Base-by-base conservation (phyloP, 2,113 vertebrate genomes). In the Dromaius novaehollandiae region DNA sequence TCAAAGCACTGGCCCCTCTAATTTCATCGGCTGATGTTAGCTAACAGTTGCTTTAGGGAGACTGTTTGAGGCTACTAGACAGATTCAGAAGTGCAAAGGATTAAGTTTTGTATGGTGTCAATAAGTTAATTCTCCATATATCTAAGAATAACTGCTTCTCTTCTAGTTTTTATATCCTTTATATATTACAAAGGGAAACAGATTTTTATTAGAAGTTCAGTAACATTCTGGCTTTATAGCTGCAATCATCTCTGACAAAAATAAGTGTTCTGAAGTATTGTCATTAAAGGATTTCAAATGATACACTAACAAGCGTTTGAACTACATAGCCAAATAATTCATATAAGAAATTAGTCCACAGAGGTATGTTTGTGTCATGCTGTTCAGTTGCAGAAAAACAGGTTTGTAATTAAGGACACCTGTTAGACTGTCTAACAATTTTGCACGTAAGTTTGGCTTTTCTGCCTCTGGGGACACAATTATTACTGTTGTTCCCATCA, bases 231-330 rank as follows among this genome's bases (percentile, higher is more conserved):
- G 2, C 85, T 90, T 79, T 34, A 28, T 5, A 78, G 77, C 21
- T 82, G 40, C 61, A 64, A 69, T 93, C 82, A 60, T 78, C 53
- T 55, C 56, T 94, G 73, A 85, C 70, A 93, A 96, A 90, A 89
- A 80, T 38, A 89, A 70, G 55, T 4, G 25, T 86, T 94, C 46
- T 26, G 92, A 64, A 42, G 34, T 74, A 71, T 90, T 95, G 89
- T 85, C 89, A 93, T 58, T 77, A 75, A 69, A 86, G 81, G 69
- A 69, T 91, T 81, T 88, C 79, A 81, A 28, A 38, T 36, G 68
- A 48, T 66, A 63, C 68, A 32, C 79, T 88, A 95, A 93, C 74
- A 93, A 95, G 91, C 71, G n/a, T 82, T 96, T 93, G 81, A 71
- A 26, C 78, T 88, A 3, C 50, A 28, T 82, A 89, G 93, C 89